Base-by-base conservation (phyloP, 1,140 invertebrate genomes). In the Drosophila kohkoa region DNA sequence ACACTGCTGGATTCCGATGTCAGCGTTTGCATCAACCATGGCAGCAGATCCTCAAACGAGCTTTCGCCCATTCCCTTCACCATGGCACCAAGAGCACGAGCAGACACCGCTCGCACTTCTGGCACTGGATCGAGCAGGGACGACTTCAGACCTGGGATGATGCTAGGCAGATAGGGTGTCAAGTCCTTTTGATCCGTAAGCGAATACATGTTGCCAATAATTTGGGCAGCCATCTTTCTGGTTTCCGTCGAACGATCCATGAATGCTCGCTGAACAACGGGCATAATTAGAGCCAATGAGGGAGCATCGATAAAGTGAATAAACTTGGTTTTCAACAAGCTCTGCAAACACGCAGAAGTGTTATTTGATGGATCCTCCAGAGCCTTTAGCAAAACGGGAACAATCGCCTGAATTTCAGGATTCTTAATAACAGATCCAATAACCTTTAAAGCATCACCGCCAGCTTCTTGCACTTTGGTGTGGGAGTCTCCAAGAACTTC, bases 181-280 rank as follows among this genome's bases (percentile, higher is more conserved):
- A 99, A 94, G 93, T 99, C 99, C 93, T 99, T 99, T 92, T 99
- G 98, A 94, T 99, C 99, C 1, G 99, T 99, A 7, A 99, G 94
- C 0, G 98, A 99, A 93, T 99, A 99, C 98, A 99, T 99, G 93
- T 99, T 99, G 48, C 99, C 98, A 82, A 99, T 99, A 90, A 99
- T 99, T 93, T 98, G 97, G n/a, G 98, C 98, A 20, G 99, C 98
- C 98, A 99, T 99, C 94, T 99, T 99, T 83, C 98, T 94, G 0
- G 98, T 99, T 93, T 99, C 99, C 0, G 98, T 99, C 5, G 98
- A 98, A 58, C 99, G 94, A 93, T 99, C 98, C 93, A 98, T 96
- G 92, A 99, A 99, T 5, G 99, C 99, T 78, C 99, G 93, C 92
- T 99, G 97, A 15, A 99, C 98, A 0, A 99, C 98, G 1, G 99